phyloP scores from a whole-genome alignment of 2,797 vertebrate species.

The Tenualosa ilisha region DNA sequence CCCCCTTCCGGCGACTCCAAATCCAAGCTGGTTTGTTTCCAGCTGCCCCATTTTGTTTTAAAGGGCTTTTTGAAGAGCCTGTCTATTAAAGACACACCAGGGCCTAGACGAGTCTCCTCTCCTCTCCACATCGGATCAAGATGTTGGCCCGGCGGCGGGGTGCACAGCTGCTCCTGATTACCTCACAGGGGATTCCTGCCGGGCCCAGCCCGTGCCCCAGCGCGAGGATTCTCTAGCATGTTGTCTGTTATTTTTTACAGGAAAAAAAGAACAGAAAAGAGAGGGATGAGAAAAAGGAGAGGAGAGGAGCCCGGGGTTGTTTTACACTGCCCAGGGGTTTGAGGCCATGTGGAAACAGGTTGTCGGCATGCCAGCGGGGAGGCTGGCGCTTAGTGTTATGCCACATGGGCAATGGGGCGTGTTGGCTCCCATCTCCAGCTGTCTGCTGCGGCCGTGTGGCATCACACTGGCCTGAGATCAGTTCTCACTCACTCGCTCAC shows the following conservation, averaged over 20 bases:
- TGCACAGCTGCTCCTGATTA: conserved; percentile 67
- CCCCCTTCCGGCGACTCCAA: background rate
- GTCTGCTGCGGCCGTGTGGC: conserved; percentile 3
- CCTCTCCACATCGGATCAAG: conserved; percentile 64
- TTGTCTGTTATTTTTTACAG: background rate
- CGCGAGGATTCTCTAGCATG: background rate
- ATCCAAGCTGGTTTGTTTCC: conserved; percentile 1
- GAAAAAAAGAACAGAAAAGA: background rate
- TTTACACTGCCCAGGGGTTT: background rate
- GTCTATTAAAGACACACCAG: conserved; percentile 16
- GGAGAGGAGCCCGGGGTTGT: background rate
- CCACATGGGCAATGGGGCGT: conserved; percentile 20
- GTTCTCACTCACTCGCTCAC: background rate
- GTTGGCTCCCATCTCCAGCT: conserved; percentile 34
- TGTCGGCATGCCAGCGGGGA: background rate
- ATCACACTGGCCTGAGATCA: background rate
- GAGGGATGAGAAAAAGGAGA: background rate
- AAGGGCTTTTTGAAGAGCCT: conserved; percentile 15
- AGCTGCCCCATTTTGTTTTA: background rate
- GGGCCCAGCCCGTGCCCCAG: conserved; percentile 36
- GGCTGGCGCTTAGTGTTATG: background rate
- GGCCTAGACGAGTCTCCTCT: conserved; percentile 20
- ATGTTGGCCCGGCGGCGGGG: conserved; percentile 59
- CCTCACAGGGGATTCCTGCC: conserved; percentile 61
- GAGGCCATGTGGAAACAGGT: conserved; percentile 18